Conservation (phyloP, 2,113 vertebrate genomes). For the Sturnira hondurensis region DNA sequence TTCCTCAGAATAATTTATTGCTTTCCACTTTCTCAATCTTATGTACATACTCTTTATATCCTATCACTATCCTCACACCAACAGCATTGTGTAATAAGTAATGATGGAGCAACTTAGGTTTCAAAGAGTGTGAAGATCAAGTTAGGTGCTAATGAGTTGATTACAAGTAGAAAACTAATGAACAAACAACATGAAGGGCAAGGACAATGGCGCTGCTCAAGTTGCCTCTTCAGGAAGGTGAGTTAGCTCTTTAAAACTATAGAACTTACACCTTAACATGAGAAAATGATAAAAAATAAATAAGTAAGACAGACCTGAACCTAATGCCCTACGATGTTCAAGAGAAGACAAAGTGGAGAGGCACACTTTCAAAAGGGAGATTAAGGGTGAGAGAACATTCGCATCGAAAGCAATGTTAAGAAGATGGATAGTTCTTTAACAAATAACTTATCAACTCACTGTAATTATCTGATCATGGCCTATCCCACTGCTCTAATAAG, state of each 20-base stretch:
- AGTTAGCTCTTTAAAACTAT: not conserved
- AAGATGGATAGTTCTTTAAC: not conserved
- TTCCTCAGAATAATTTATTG: not conserved
- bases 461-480: not conserved
- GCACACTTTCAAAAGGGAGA: not conserved
- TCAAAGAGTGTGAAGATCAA: not conserved
- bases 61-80: not conserved
- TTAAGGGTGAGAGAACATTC: not conserved
- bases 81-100: not conserved
- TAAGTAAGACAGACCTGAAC: not conserved
- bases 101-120: not conserved
- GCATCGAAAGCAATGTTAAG: not conserved
- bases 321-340: not conserved
- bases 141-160: not conserved
- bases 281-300: not conserved
- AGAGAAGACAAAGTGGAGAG: not conserved
- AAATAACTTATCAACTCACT: not conserved
- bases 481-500: not conserved
- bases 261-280: not conserved
- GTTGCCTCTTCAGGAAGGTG: not conserved
- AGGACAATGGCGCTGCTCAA: not conserved
- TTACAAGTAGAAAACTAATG: not conserved
- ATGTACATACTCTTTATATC: not conserved
- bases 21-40: not conserved
- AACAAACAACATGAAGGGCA: not conserved